Base-by-base conservation (phyloP, 1,140 invertebrate genomes). In the Aphelenchoides fujianensis region DNA sequence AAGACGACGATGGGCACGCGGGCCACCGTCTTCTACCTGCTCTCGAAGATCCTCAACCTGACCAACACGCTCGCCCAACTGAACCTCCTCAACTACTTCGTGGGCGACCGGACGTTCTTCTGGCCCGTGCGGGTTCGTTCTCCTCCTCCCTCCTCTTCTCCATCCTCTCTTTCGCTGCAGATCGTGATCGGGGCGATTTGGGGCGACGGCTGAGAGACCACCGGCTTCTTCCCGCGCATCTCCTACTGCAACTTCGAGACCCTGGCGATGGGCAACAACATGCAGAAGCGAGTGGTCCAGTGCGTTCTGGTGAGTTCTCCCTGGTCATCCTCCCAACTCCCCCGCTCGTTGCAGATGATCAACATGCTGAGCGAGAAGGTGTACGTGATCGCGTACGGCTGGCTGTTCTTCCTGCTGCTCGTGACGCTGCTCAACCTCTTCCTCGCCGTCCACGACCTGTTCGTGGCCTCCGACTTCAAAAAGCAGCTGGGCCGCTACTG, bases 361-460 rank as follows among this genome's bases (percentile, higher is more conserved):
- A 75, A 75, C 68, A 75, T 75, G 72, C 75, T 75, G 3, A 74
- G 69, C 19, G 73, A 75, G 32, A 75, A 75, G 37, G 5, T 77
- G 23, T 75, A 32, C 69, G 59, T 75, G 1, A 37, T 75, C 1
- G 36, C 69, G 19, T 78, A 69, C 68, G 61, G 76, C 34, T 75
- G 73, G 73, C 48, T 75, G 12, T n/a, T n/a, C n/a, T n/a, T n/a
- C n/a, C n/a, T n/a, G n/a, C n/a, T n/a, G n/a, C n/a, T n/a, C n/a
- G n/a, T n/a, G n/a, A n/a, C n/a, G n/a, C n/a, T n/a, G n/a, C n/a
- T n/a, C n/a, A n/a, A n/a, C n/a, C n/a, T n/a, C n/a, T n/a, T n/a
- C n/a, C 23, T 48, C 23, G 12, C 41, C 23, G 41, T 48, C 12
- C 41, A 23, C 23, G 41, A 48, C 41, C 23, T 23, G 12, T 16